phyloP scores from a whole-genome alignment of 2,888 invertebrate species.

The Volucella zonaria region DNA sequence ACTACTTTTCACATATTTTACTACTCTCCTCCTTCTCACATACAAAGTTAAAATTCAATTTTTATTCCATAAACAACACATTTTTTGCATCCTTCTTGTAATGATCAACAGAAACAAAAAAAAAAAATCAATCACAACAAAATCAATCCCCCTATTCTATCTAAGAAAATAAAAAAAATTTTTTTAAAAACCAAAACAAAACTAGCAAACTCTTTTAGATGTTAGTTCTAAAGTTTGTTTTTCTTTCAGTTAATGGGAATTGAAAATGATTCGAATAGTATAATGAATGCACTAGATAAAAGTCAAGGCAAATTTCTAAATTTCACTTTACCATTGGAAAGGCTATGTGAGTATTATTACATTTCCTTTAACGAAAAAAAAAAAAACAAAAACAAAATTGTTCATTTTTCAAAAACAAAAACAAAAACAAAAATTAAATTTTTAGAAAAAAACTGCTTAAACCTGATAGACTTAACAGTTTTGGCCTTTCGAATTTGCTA shows the following conservation, averaged over 20 bases:
- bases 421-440: conserved; percentile 32
- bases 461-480: conserved; percentile 49
- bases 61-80: conserved; percentile 11
- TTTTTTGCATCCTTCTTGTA: conserved; percentile 35
- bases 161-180: not conserved
- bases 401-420: conserved; percentile 38
- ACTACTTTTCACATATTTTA: not conserved
- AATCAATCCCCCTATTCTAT: conserved; percentile 48
- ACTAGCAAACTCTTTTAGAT: conserved; percentile 64
- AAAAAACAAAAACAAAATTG: conserved; percentile 30
- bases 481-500: conserved; percentile 52
- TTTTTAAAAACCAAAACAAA: not conserved
- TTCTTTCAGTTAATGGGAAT: conserved; percentile 81
- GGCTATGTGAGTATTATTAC: conserved; percentile 80
- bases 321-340: conserved; percentile 82
- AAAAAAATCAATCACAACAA: conserved; percentile 35
- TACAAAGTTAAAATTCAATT: no score
- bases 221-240: conserved; percentile 73
- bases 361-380: conserved; percentile 55
- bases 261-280: conserved; percentile 82
- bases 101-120: conserved; percentile 22
- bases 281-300: conserved; percentile 82
- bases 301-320: conserved; percentile 82
- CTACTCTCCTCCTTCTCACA: no score
- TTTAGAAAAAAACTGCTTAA: conserved; percentile 49